A percentile compares a stretch with the other conserved stretches of the same genome.
These are phyloP conservation scores for Liasis olivaceus DNA, from an alignment of 2,797 vertebrate species.

Conservation along the genomic window DNA sequence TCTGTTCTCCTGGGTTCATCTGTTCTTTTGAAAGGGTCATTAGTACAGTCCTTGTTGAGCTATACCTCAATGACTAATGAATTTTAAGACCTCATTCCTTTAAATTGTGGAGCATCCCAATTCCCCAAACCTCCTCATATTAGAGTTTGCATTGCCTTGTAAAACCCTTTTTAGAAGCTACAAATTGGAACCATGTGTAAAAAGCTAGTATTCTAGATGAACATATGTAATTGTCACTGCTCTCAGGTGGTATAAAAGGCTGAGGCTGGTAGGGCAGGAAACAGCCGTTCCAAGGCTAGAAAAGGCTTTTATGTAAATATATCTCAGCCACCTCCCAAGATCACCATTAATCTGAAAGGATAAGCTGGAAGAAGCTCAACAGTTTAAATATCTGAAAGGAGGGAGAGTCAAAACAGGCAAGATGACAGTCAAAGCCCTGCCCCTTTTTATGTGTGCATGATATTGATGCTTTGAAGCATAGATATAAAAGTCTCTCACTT, in stretches of 20 bases:
- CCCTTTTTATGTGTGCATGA: neutral
- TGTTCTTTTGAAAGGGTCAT: conserved; percentile 7
- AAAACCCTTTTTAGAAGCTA: neutral
- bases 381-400: neutral
- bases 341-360: neutral
- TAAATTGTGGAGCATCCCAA: neutral
- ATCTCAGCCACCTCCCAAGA: neutral
- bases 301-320: neutral
- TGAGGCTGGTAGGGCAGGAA: neutral
- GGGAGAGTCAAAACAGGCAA: neutral
- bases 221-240: too few species aligned
- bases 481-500: neutral
- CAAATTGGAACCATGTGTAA: neutral
- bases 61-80: neutral
- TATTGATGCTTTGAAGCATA: neutral
- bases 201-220: neutral
- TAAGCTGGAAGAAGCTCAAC: neutral
- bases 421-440: neutral
- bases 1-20: neutral
- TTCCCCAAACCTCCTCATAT: neutral
- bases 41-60: neutral
- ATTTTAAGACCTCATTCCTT: conserved; percentile 6
- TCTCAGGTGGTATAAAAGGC: too few species aligned
- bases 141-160: neutral
- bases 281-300: neutral